phyloP scores from a whole-genome alignment of 2,113 vertebrate species.

The Lampris incognitus region DNA sequence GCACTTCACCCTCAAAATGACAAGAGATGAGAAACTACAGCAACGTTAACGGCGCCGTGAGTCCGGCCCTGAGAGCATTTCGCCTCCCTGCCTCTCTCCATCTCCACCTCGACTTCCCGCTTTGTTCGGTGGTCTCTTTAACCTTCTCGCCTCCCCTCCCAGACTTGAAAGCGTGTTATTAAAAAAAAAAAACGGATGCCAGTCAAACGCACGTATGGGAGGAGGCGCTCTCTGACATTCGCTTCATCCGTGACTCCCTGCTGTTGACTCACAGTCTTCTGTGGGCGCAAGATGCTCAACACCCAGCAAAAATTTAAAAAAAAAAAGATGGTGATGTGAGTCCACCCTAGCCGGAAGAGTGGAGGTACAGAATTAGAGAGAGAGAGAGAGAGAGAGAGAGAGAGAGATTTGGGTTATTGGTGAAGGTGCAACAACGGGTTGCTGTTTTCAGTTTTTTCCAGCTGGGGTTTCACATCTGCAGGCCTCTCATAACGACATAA shows the following conservation, averaged over 20 bases:
- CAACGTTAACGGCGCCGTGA: constrained; percentile 37
- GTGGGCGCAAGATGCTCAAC: background rate
- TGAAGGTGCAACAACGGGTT: too few relatives aligned
- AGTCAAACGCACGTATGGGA: background rate
- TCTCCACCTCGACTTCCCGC: constrained; percentile 4
- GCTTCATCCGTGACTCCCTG: background rate
- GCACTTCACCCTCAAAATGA: background rate
- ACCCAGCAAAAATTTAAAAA: too few relatives aligned
- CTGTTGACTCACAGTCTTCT: background rate
- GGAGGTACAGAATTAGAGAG: too few relatives aligned
- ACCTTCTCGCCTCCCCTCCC: background rate
- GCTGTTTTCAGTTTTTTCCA: too few relatives aligned
- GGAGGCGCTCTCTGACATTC: background rate
- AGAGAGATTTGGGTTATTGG: too few relatives aligned
- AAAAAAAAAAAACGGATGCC: background rate
- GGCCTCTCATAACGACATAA: constrained; percentile 1
- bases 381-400: too few relatives aligned
- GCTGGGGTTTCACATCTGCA: background rate
- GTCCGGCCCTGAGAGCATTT: background rate
- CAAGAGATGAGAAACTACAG: background rate
- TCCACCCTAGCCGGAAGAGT: too few relatives aligned
- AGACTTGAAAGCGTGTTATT: background rate
- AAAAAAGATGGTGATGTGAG: too few relatives aligned
- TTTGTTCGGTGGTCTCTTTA: background rate
- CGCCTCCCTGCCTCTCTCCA: background rate